Evolutionary conservation across 2,888 invertebrate genomes (phyloP), one percentile per base, ranked within the genome.

Genomic region (Heliconius ethilla): DNA sequence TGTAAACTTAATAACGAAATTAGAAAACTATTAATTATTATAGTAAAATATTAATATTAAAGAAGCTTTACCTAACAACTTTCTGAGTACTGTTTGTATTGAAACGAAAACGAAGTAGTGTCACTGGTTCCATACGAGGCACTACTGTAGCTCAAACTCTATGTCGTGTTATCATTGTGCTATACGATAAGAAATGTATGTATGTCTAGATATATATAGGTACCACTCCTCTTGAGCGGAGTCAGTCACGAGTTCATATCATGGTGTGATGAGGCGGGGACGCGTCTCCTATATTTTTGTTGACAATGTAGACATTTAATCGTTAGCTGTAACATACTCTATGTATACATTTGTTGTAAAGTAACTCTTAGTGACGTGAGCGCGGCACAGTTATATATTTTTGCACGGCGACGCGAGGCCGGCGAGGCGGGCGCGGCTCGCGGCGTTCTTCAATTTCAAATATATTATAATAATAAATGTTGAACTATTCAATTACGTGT

Each of bases 301-400:
- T 89, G 87, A 87, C 83, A 84, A 84, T 86, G 86, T 89, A 80
- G 78, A 78, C 75, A 29, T 73, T 76, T 78, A 86, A 81, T 80
- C 79, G 75, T 79, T 83, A 82, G 81, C 78, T 81, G 82, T 82
- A 81, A 76, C 45, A 72, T 59, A 72, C 80, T 78, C 75, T 80
- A 79, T 80, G 81, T 83, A 83, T 84, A 85, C 82, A 82, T 84
- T 85, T 86, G 87, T 87, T 87, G 86, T 85, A 83, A 82, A 82
- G 81, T 82, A 70, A 82, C 79, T 82, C 80, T 78, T 82, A 80
- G 80, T 78, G 82, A 81, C 80, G 83, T 83, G 82, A 82, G 85
- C 85, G 86, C 86, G 84, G 87, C 91, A 91, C 91, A 87, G 91
- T 91, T 91, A 91, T 91, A 92, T 92, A 92, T 92, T 92, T 92